Base-by-base conservation (phyloP, 1,140 invertebrate genomes). In the Dendrolimus kikuchii region DNA sequence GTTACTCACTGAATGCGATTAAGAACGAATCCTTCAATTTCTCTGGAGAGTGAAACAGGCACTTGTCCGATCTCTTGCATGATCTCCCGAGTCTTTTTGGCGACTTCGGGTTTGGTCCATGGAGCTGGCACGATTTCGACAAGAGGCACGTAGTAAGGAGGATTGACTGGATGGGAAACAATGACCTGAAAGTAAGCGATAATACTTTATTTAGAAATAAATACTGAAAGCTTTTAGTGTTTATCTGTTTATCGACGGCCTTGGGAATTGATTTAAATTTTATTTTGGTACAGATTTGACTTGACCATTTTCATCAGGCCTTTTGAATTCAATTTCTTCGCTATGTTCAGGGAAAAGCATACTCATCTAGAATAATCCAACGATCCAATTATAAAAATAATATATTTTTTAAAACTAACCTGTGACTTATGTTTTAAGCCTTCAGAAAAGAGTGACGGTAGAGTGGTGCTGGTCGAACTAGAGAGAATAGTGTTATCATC, bases 51-150 rank as follows among this genome's bases (percentile, higher is more conserved):
- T 0, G 93, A 91, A 5, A 99, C 94, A 3, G 98, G 97, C 38
- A 91, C 92, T 81, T 98, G 96, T 1, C 96, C 97, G 49, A 99
- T 94, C 86, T 96, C 93, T 49, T 90, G 87, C 94, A 98, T 95
- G 2, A 99, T 89, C 40, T 86, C 88, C 51, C 93, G 91, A 0
- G 94, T 93, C 74, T 90, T 91, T 40, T 83, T 73, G 2, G 91
- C 84, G 5, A 96, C 90, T 48, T 93, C 91, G 0, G 91, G 88
- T 40, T 92, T 90, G 0, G 95, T 96, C 95, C 95, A 98, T 5
- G 96, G 94, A 0, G 96, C 95, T 2, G 97, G 97, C 2, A 99
- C 95, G 42, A 99, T 90, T 89, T 99, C 98, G 2, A 98, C 95
- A 39, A 99, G 83, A 0, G 96, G 96, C 6, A 98, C 93, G 78